Percentiles rank a stretch among this genome's conserved stretches.
These are phyloP conservation scores for Paramisgurnus dabryanus DNA, from an alignment of 2,113 vertebrate species.

Conservation along the genomic window DNA sequence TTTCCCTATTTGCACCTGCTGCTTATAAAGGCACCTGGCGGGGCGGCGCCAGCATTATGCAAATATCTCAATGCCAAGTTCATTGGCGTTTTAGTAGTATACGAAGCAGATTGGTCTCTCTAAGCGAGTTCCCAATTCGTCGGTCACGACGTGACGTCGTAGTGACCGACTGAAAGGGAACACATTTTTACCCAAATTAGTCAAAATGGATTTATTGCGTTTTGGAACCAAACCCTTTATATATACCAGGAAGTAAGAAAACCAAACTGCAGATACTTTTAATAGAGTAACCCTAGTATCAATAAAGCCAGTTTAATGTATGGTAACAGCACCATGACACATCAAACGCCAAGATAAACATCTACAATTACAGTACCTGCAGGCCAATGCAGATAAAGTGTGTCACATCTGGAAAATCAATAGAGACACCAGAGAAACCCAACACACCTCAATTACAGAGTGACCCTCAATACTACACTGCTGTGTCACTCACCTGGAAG, in stretches of 20 bases:
- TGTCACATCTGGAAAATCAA: slow-evolving; percentile 43
- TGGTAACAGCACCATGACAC: not conserved
- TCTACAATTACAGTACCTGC: slow-evolving; percentile 29
- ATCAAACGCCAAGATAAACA: slow-evolving; percentile 31
- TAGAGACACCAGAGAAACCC: slow-evolving; percentile 23
- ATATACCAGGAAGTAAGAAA: not conserved
- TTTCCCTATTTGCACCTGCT: too few relatives aligned
- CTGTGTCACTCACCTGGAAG: slow-evolving; percentile 10
- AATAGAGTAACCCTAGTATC: not conserved
- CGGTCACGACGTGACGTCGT: too few relatives aligned
- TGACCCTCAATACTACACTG: not conserved
- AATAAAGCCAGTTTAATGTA: not conserved
- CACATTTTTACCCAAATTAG: too few relatives aligned
- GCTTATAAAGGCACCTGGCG: too few relatives aligned
- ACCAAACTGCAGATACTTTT: slow-evolving; percentile 16
- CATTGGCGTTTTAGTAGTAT: too few relatives aligned
- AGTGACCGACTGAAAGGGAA: too few relatives aligned
- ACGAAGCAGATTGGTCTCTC: too few relatives aligned
- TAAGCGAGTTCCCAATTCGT: too few relatives aligned
- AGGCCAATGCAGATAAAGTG: slow-evolving; percentile 23
- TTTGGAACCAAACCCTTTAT: too few relatives aligned
- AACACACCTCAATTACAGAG: slow-evolving; percentile 23
- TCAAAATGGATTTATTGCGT: too few relatives aligned
- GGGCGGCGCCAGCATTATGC: too few relatives aligned
- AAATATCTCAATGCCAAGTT: too few relatives aligned